Percentiles rank a stretch among this genome's conserved stretches.
These are phyloP conservation scores for Brachionus paranguensis DNA, from an alignment of 1,140 invertebrate genomes.

Conservation along the genomic window DNA sequence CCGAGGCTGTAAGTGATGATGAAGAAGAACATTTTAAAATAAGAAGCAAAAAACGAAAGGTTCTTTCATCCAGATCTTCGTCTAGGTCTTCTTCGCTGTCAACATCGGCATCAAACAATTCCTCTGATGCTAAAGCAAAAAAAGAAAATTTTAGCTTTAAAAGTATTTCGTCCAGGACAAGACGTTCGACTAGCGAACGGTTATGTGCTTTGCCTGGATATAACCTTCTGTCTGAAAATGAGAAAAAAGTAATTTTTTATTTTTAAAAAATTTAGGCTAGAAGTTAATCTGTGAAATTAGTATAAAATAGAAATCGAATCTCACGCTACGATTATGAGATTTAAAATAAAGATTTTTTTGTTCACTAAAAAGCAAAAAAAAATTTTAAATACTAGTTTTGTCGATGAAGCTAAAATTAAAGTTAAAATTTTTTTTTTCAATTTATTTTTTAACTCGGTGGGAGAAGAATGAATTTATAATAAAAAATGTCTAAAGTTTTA, in stretches of 20 bases:
- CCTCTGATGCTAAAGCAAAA: not conserved
- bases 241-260: slow-evolving; percentile 47
- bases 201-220: slow-evolving; percentile 46
- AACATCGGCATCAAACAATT: not conserved
- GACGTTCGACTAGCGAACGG: slow-evolving; percentile 1
- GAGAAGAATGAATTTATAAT: too few relatives aligned
- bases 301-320: not conserved
- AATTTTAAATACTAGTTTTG: too few relatives aligned
- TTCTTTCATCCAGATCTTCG: not conserved
- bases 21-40: not conserved
- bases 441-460: too few relatives aligned
- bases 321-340: not conserved
- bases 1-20: not conserved
- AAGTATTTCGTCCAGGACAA: not conserved
- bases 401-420: too few relatives aligned
- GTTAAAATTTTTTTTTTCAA: too few relatives aligned
- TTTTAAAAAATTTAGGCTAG: not conserved
- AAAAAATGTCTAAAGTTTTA: too few relatives aligned
- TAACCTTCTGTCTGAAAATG: slow-evolving; percentile 50
- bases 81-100: not conserved
- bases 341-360: not conserved
- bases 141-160: slow-evolving; percentile 11
- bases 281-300: not conserved
- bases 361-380: not conserved
- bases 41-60: not conserved